Evolutionary conservation across 2,888 invertebrate species (phyloP), one percentile per base, ranked within the genome.

Genomic region (Iselma pallidipennis): DNA sequence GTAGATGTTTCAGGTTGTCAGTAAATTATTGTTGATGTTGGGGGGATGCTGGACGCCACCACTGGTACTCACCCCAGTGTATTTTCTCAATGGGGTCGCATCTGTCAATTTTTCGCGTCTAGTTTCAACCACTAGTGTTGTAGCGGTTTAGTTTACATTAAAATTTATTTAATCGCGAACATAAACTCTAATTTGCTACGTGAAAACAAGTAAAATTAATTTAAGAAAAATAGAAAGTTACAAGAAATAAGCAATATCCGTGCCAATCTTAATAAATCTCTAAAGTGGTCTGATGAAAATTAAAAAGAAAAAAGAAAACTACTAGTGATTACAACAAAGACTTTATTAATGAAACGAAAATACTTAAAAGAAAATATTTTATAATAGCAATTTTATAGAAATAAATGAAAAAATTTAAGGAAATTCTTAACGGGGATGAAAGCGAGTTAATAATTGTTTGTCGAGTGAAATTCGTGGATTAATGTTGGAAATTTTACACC

Each of bases 71-170:
- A 74, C 76, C 78, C 80, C 78, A 76, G 67, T 61, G 71, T 71
- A 63, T 68, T 63, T 68, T 68, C 72, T 73, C 73, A 77, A 77
- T 74, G 74, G 81, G 80, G 78, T 78, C 79, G 79, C 82, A 82
- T 82, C 82, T 82, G 82, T 82, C 82, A 81, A 79, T 78, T 82
- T 81, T 80, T 78, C 77, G 75, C 69, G 73, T 75, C 67, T 72
- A 78, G 78, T 75, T 76, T 71, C 67, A 65, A 66, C 59, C 49
- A 53, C 68, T 69, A 66, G 72, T 74, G 72, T 66, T 74, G 69
- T 71, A 66, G 69, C 66, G 71, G 70, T 70, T 68, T 65, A 74
- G 69, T 72, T 74, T 73, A 68, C 66, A 68, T 70, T 71, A 63
- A 66, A 68, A 65, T 70, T 70, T 71, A 51, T 23, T 56, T 56